These are phyloP conservation scores for Hetaerina titia DNA, from an alignment of 2,888 invertebrate species.

Conservation along the genomic window DNA sequence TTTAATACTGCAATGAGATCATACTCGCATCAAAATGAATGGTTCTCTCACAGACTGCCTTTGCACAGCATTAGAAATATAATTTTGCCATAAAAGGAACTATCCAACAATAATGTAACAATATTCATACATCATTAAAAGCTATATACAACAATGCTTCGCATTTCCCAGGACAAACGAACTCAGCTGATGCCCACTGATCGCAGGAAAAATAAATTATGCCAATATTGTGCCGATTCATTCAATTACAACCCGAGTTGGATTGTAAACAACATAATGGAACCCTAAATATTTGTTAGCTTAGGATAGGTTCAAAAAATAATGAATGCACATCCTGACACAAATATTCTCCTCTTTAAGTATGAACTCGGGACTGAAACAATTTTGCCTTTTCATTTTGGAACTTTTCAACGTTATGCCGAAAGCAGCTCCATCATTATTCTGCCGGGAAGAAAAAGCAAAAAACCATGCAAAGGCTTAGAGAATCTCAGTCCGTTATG, in stretches of 20 bases:
- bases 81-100: conserved; percentile 1
- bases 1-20: conserved; percentile 65
- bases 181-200: not conserved
- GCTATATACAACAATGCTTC: conserved; percentile 21
- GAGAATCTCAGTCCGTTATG: not conserved
- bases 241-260: not conserved
- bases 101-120: not conserved
- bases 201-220: not conserved
- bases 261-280: not conserved
- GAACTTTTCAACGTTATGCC: not conserved
- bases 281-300: not conserved
- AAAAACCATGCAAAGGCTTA: conserved; percentile 3
- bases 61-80: conserved; percentile 12
- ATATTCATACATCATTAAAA: not conserved
- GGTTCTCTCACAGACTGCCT: not conserved
- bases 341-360: not conserved
- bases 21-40: not conserved
- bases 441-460: not conserved
- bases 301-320: not conserved
- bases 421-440: not conserved
- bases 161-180: not conserved
- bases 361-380: not conserved
- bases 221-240: not conserved
- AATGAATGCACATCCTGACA: not conserved
- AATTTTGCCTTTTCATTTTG: not conserved